Percentiles rank a stretch among this genome's conserved stretches.
Conservation (phyloP, 1,140 invertebrate genomes). For the Mercenaria mercenaria region DNA sequence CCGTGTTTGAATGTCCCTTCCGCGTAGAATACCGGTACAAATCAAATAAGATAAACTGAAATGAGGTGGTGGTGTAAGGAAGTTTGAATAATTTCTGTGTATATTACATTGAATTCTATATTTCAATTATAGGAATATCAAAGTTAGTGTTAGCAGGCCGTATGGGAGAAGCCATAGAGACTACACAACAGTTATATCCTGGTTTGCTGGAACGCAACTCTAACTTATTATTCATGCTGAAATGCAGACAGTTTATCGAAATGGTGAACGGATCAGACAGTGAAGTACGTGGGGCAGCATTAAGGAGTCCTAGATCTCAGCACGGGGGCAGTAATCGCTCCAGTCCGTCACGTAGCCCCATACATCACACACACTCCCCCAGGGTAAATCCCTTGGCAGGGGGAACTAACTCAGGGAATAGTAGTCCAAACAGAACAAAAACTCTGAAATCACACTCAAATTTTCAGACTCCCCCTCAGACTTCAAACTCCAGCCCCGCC, state of each 20-base stretch:
- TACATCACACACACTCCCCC: slow-evolving; percentile 72
- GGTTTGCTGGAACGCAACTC: slow-evolving; percentile 95
- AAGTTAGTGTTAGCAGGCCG: slow-evolving; percentile 96
- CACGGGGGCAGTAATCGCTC: slow-evolving; percentile 78
- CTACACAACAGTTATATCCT: slow-evolving; percentile 95
- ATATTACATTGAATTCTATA: no score
- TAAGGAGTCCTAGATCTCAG: slow-evolving; percentile 79
- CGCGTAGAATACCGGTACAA: no score
- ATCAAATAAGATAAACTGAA: no score
- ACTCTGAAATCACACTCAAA: slow-evolving; percentile 89
- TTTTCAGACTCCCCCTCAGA: slow-evolving; percentile 48
- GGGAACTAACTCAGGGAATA: slow-evolving; percentile 68
- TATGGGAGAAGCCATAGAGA: slow-evolving; percentile 97
- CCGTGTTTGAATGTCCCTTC: no score
- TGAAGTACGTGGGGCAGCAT: slow-evolving; percentile 82
- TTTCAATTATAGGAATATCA: slow-evolving; percentile 92
- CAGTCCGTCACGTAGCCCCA: slow-evolving; percentile 79
- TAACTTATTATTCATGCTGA: slow-evolving; percentile 97
- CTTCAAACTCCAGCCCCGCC: slow-evolving; percentile 40
- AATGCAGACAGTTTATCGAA: slow-evolving; percentile 99
- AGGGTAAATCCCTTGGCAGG: slow-evolving; percentile 63
- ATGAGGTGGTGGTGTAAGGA: no score
- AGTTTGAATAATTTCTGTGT: no score
- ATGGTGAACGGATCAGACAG: slow-evolving; percentile 88
- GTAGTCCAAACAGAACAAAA: slow-evolving; percentile 81